These are phyloP conservation scores for Xyliphius kryptos DNA, from an alignment of 2,113 vertebrate species.

Conservation along the genomic window DNA sequence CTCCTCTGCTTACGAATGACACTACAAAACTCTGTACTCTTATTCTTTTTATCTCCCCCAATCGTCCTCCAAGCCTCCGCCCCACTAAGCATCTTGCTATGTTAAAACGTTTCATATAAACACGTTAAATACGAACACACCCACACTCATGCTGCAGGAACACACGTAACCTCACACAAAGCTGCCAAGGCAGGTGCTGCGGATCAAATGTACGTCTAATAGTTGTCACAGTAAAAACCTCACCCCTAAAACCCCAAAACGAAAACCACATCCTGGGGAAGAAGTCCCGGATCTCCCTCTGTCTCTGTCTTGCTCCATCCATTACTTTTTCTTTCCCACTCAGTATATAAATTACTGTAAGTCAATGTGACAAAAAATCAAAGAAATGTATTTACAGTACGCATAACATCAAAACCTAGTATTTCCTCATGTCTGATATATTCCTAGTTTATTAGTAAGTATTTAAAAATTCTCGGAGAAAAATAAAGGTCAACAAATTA, in stretches of 20 bases:
- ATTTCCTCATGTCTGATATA: neutral
- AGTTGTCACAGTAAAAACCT: constrained; percentile 45
- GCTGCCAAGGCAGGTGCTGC: constrained; percentile 49
- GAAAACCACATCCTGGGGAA: constrained; percentile 55
- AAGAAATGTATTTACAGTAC: neutral
- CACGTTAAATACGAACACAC: constrained; percentile 27
- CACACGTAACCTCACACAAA: constrained; percentile 33
- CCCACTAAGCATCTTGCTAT: constrained; percentile 19
- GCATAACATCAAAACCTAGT: constrained; percentile 5
- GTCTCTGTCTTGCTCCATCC: constrained; percentile 19
- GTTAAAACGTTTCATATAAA: constrained; percentile 37
- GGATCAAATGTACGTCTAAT: constrained; percentile 44
- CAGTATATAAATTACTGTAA: constrained; percentile 19
- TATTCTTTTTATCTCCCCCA: constrained; percentile 22
- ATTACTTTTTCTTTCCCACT: constrained; percentile 16
- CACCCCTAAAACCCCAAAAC: constrained; percentile 38
- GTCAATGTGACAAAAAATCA: constrained; percentile 2
- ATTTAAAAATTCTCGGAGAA: neutral
- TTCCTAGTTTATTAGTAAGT: neutral
- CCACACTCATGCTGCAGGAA: constrained; percentile 32
- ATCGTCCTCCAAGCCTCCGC: too few relatives aligned
- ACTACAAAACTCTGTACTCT: constrained; percentile 26
- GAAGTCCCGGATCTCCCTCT: constrained; percentile 46
- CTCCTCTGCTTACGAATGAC: constrained; percentile 24
- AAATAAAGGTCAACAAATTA: neutral